Evolutionary conservation across 2,888 invertebrate genomes (phyloP), one percentile per base, ranked within the genome.

Genomic region (Tetragonisca angustula): DNA sequence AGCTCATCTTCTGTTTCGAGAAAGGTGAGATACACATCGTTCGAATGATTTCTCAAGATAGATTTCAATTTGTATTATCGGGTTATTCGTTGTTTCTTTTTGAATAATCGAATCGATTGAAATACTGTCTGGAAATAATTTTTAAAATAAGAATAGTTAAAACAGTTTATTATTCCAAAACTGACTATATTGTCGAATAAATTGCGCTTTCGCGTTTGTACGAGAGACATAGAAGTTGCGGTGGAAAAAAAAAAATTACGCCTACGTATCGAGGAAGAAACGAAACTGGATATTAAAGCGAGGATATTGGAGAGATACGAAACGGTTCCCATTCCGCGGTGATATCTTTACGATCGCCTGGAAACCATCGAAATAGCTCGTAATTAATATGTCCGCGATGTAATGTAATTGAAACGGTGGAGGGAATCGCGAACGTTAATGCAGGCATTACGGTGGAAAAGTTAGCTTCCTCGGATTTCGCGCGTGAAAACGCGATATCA

Each of bases 401-500:
- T 73, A 69, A 50, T 32, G 19, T 74, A 59, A 79, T 79, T 74
- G 67, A 75, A 70, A 54, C 65, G 67, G 75, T 75, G 74, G 32
- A n/a, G 61, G 69, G 56, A 59, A 79, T 74, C 59, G 81, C 69
- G 73, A 79, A 79, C 61, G 71, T n/a, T 67, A 80, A 71, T 75
- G 67, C 19, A 56, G 49, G n/a, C 64, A 70, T 79, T 75, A 56
- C 56, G 21, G 52, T 49, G 5, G 70, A 70, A 75, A 75, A 80
- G 80, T 82, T 75, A 52, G 67, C 80, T 49, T 54, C 50, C 80
- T 75, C 75, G 65, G 54, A 80, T 80, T 75, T 80, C 74, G 24
- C 52, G 71, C 59, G 52, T 71, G 70, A 80, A 75, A 80, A 49
- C 65, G 61, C 61, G 70, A 71, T 80, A 71, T 79, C 80, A 68